Evolutionary conservation across 2,113 vertebrate species (phyloP), one percentile per base, ranked within the genome.

Genomic region (Passer domesticus): DNA sequence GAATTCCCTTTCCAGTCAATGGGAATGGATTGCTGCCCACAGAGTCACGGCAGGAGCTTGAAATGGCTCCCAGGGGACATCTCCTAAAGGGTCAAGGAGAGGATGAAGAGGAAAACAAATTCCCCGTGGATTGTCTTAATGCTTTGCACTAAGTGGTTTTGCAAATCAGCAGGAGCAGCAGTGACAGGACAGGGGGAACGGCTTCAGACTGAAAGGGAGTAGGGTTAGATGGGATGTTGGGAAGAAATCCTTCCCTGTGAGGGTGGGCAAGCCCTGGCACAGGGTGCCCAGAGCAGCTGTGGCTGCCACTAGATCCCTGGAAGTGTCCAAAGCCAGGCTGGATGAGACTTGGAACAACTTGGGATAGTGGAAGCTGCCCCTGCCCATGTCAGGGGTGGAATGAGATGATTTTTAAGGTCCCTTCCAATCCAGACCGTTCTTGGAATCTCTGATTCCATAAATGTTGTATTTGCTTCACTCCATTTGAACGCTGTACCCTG

Each of bases 271-370:
- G 20, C 14, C 11, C 78, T 75, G 78, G 62, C 46, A 53, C 27
- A 59, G 58, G 56, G 13, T 52, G 18, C 60, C 37, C 69, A 46
- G 55, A 47, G 39, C 0, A 68, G n/a, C 59, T 75, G 62, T 4
- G 69, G 21, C 24, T 83, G 70, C 30, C 11, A 70, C 78, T 67
- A 72, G 6, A 62, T 62, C 46, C 24, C 70, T 89, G 70, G 47
- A 0, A 75, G 17, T 31, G 63, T 0, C 39, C 56, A 41, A 77
- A 41, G 25, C 31, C 55, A 33, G 25, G 46, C 0, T 74, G 59
- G 75, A 58, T 1, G 0, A 2, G 30, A 2, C 3, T 25, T 64
- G 52, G 46, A 69, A 5, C 21, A 55, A 0, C 30, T 44, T 68
- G 55, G n/a, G n/a, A 12, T 0, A 19, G 6, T 47, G n/a, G 30